phyloP scores from a whole-genome alignment of 2,888 invertebrate species.

The Lepidochitona cinerea region DNA sequence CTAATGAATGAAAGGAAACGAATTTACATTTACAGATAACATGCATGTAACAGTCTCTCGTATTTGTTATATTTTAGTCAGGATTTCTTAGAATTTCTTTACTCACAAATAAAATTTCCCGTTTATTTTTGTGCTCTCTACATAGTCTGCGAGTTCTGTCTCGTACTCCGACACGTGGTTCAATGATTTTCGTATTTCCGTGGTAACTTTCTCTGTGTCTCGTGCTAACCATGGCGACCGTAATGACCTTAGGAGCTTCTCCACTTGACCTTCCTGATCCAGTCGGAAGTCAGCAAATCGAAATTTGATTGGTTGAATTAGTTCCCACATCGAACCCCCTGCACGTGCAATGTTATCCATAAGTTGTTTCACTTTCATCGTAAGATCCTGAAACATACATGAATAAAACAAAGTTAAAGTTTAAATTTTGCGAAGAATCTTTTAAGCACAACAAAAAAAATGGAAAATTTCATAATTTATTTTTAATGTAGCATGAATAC shows the following conservation, averaged over 20 bases:
- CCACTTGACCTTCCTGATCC: background rate
- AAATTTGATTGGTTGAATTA: background rate
- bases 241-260: background rate
- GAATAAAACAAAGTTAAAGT: too few relatives aligned
- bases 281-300: conserved; percentile 5
- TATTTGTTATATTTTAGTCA: too few relatives aligned
- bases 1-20: too few relatives aligned
- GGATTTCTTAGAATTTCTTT: too few relatives aligned
- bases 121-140: background rate
- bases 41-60: too few relatives aligned
- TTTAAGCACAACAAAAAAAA: too few relatives aligned
- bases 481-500: too few relatives aligned
- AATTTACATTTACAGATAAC: too few relatives aligned
- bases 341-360: background rate
- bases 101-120: conserved; percentile 6
- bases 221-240: background rate
- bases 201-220: background rate
- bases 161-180: conserved; percentile 4
- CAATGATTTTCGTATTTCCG: background rate
- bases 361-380: background rate
- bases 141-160: background rate
- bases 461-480: too few relatives aligned
- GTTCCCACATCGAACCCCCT: background rate
- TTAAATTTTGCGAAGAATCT: too few relatives aligned
- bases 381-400: conserved; percentile 1